Percentiles rank a stretch among this genome's conserved stretches.
Conservation (phyloP, 2,888 invertebrate species). For the Ophion ellenae region DNA sequence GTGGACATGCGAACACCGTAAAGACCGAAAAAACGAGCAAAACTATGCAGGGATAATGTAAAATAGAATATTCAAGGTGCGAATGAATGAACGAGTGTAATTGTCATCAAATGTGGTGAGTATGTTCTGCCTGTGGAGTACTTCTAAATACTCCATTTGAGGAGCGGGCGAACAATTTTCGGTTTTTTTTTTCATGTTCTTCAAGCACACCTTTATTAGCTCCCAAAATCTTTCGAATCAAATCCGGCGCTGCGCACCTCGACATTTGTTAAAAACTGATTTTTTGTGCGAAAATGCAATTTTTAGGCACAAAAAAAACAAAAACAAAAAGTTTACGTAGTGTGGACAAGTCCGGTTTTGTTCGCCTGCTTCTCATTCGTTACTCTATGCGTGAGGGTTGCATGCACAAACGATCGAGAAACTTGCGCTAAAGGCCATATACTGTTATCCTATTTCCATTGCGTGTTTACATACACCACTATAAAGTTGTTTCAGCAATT, state of each 20-base stretch:
- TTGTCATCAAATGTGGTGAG: not conserved
- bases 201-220: too few species aligned
- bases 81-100: not conserved
- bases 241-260: too few species aligned
- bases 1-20: slow-evolving; percentile 13
- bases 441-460: slow-evolving; percentile 1
- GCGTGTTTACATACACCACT: not conserved
- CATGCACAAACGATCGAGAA: slow-evolving; percentile 40
- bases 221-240: too few species aligned
- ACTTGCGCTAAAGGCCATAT: not conserved
- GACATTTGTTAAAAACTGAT: too few species aligned
- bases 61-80: not conserved
- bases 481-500: too few species aligned
- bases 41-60: not conserved
- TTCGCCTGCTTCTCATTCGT: not conserved
- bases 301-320: too few species aligned
- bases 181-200: too few species aligned
- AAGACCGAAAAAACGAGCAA: not conserved
- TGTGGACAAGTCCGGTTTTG: too few species aligned
- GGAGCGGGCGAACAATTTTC: too few species aligned
- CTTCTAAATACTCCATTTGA: slow-evolving; percentile 9
- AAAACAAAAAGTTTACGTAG: too few species aligned
- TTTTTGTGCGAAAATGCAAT: too few species aligned
- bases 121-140: not conserved
- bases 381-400: not conserved